A percentile compares a stretch with the other conserved stretches of the same genome.
These are phyloP conservation scores for Pteronotus mesoamericanus DNA, from an alignment of 2,797 vertebrate genomes.

Conservation along the genomic window DNA sequence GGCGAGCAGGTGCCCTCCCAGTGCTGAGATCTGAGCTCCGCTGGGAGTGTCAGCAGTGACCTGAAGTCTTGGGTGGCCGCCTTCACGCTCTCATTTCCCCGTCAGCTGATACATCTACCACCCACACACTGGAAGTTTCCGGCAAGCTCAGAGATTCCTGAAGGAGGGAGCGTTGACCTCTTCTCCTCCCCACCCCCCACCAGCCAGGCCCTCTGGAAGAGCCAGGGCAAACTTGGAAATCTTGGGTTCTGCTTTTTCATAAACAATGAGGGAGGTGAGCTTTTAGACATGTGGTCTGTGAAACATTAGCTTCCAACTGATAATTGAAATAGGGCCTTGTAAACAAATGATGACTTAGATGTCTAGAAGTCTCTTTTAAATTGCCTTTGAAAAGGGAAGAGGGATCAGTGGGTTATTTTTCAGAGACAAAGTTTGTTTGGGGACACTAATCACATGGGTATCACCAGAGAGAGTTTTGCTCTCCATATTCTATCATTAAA, in stretches of 20 bases:
- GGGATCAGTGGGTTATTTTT: slow-evolving; percentile 69
- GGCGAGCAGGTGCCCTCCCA: slow-evolving; percentile 86
- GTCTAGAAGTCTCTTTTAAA: slow-evolving; percentile 59
- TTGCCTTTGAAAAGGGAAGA: slow-evolving; percentile 68
- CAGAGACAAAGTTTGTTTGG: slow-evolving; percentile 65
- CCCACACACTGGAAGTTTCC: slow-evolving; percentile 83
- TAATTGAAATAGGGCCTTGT: slow-evolving; percentile 84
- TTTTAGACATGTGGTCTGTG: slow-evolving; percentile 75
- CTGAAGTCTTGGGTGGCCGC: slow-evolving; percentile 88
- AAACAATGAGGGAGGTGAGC: slow-evolving; percentile 75
- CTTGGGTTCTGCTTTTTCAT: slow-evolving; percentile 66
- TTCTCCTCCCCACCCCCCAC: slow-evolving; percentile 59
- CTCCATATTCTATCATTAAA: slow-evolving; percentile 53
- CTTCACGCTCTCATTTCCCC: slow-evolving; percentile 83
- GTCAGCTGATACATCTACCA: slow-evolving; percentile 88
- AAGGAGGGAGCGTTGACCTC: slow-evolving; percentile 77
- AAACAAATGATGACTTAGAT: slow-evolving; percentile 74
- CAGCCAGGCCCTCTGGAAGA: slow-evolving; percentile 65
- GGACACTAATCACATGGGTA: background rate
- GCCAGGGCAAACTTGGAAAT: slow-evolving; percentile 50
- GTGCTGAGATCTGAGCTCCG: slow-evolving; percentile 74
- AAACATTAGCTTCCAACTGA: slow-evolving; percentile 87
- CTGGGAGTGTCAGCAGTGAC: slow-evolving; percentile 84
- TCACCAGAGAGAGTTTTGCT: background rate
- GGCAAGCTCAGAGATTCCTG: slow-evolving; percentile 79